Evolutionary conservation across 2,113 vertebrate genomes (phyloP).

Genomic region (Coptodon rendalli): DNA sequence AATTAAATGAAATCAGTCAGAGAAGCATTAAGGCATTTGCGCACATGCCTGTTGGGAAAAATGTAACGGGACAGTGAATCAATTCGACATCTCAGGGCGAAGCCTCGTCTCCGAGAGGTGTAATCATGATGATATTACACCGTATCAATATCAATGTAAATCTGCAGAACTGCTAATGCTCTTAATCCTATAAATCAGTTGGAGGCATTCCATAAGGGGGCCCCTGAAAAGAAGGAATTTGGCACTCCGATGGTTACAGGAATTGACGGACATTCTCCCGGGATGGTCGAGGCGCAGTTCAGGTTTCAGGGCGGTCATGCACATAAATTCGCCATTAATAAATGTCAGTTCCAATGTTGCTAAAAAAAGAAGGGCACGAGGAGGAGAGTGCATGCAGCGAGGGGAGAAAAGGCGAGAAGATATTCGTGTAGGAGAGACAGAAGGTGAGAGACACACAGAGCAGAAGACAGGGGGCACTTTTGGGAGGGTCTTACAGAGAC

Average conservation of each 20-base stretch:
- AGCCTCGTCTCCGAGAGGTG: neutral
- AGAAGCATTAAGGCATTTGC: neutral
- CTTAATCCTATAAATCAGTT: constrained; percentile 56
- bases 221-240: constrained; percentile 57
- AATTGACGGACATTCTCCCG: constrained; percentile 64
- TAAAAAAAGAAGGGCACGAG: constrained; percentile 47
- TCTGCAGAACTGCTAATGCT: constrained; percentile 42
- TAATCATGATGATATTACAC: constrained; percentile 43
- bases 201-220: neutral
- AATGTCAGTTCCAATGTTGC: constrained; percentile 67
- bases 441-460: constrained; percentile 54
- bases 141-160: constrained; percentile 41
- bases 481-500: constrained; percentile 32
- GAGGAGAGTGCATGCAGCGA: neutral
- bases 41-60: neutral
- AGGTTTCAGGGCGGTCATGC: constrained; percentile 65
- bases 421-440: constrained; percentile 41
- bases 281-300: constrained; percentile 55
- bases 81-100: neutral
- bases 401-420: constrained; percentile 36
- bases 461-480: constrained; percentile 51
- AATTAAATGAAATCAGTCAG: neutral
- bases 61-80: neutral
- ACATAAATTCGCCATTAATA: constrained; percentile 72
- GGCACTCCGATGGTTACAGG: constrained; percentile 60